Conservation (phyloP, 2,888 invertebrate species). For the Cryptocephalus primarius region DNA sequence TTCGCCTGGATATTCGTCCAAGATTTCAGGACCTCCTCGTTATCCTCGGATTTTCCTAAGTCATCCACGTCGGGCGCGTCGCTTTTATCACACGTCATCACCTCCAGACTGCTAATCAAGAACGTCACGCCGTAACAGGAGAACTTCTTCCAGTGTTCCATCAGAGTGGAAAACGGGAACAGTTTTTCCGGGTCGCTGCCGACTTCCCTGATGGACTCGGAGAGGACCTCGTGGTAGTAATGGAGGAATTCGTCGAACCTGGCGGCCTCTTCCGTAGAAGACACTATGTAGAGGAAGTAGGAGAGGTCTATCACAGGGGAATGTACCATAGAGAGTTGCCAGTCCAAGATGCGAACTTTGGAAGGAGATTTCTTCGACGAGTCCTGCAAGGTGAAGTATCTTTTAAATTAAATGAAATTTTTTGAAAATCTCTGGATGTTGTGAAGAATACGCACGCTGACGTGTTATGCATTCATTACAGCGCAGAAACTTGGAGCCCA, state of each 20-base stretch:
- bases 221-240: conserved; percentile 1
- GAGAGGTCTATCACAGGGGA: conserved; percentile 5
- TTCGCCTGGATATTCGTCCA: no score
- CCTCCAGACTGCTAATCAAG: neutral
- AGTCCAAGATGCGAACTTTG: conserved; percentile 3
- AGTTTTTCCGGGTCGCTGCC: conserved; percentile 5
- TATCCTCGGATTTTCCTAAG: neutral
- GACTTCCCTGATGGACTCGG: neutral
- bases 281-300: conserved; percentile 1
- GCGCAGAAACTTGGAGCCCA: no score
- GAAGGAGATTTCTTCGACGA: neutral
- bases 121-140: neutral
- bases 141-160: conserved; percentile 5
- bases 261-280: neutral
- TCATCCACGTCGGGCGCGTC: neutral
- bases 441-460: no score
- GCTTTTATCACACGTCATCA: neutral
- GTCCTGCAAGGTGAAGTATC: no score
- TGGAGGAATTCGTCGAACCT: conserved; percentile 1
- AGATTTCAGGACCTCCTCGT: no score
- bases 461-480: no score
- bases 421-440: no score
- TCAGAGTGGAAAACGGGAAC: conserved; percentile 3
- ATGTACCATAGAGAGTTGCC: conserved; percentile 1
- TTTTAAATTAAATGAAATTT: no score